Conservation (phyloP, 2,888 invertebrate genomes). For the Pheosia tremula region DNA sequence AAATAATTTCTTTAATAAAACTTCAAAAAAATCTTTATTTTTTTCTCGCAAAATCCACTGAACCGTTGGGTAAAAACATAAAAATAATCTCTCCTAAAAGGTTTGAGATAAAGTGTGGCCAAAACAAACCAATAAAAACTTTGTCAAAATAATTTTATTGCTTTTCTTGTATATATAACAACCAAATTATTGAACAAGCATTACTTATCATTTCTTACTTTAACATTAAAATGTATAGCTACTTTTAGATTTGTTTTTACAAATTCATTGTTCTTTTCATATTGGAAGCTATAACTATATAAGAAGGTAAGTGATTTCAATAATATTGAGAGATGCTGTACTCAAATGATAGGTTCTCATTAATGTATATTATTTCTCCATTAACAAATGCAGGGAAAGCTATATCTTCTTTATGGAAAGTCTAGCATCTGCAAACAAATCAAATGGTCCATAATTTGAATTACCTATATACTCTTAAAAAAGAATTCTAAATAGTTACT, state of each 20-base stretch:
- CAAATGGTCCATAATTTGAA: not conserved
- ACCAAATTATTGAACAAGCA: constrained; percentile 22
- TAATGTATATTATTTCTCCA: not conserved
- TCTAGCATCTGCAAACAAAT: constrained; percentile 78
- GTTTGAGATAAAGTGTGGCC: not conserved
- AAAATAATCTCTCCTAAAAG: not conserved
- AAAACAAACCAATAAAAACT: constrained; percentile 8
- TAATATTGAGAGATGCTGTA: not conserved
- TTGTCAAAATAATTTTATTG: constrained; percentile 33
- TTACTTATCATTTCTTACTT: not conserved
- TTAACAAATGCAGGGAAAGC: not conserved
- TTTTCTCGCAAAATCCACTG: not conserved
- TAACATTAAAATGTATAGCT: too few relatives aligned
- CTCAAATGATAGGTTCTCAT: not conserved
- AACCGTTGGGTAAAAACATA: not conserved
- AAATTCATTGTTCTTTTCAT: not conserved
- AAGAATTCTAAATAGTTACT: too few relatives aligned
- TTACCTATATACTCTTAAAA: too few relatives aligned
- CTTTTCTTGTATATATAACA: constrained; percentile 34
- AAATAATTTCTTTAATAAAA: constrained; percentile 60
- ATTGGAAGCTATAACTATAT: not conserved
- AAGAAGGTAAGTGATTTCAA: not conserved
- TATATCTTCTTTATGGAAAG: constrained; percentile 63
- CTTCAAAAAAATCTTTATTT: constrained; percentile 23
- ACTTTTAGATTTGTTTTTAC: not conserved